Base-by-base conservation (phyloP, 2,113 vertebrate species). In the Potamarius usumacintae region DNA sequence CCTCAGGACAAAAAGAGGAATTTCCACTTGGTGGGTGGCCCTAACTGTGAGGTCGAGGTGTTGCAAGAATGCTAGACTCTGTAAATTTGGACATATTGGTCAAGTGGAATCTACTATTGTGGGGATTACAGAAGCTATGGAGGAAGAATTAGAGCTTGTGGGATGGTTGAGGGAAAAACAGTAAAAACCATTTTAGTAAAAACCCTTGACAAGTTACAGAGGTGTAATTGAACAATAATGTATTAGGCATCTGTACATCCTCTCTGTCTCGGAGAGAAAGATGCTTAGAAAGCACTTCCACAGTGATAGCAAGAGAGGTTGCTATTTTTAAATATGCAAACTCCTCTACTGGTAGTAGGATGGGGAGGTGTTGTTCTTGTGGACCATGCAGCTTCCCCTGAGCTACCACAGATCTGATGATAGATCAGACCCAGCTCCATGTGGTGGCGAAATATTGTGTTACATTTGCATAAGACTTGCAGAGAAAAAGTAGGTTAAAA, bases 91-190 rank as follows among this genome's bases (percentile, higher is more conserved):
- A 82, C 0, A 62, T 82, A 25, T 62, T 82, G 11, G 10, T 82
- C 42, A 42, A 42, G 42, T 42, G 42, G 42, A 4, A 42, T 42
- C 42, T 42, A 42, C 42, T 4, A 60, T 82, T 82, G 30, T 82
- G 18, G 18, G 18, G 30, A 81, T 58, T 58, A 81, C 27, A 82
- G 20, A 82, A 5, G 57, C 79, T 82, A 82, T 60, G 78, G n/a
- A 30, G 15, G 25, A 62, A 25, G 58, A 82, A 82, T 60, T 30
- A 48, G 79, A 15, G 18, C 18, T 82, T 62, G 18, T 22, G 25
- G 27, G 17, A 6, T 81, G 55, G 78, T 30, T 30, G 52, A 53
- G 57, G 8, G 9, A 52, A 27, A 42, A 74, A 50, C 7, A 34
- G 34, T 18, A 77, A 25, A 1, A 79, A 27, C 3, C 25, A 9